phyloP scores from a whole-genome alignment of 2,797 vertebrate species.

The Glyptemys insculpta region DNA sequence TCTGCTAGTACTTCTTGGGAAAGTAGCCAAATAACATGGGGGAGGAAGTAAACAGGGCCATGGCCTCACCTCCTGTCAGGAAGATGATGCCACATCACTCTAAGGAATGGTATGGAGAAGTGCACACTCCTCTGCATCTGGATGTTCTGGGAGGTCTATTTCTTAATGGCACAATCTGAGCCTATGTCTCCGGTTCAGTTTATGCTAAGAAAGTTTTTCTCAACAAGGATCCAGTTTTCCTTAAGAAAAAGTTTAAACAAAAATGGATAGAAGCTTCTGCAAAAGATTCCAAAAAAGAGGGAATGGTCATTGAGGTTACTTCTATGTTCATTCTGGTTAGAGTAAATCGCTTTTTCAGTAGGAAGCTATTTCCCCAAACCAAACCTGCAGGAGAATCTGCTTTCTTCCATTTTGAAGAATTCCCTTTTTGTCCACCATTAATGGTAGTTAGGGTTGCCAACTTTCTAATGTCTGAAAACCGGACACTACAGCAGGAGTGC shows the following conservation, averaged over 20 bases:
- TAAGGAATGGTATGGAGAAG: background rate
- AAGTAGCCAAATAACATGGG: background rate
- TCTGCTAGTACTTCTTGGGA: background rate
- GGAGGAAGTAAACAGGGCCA: background rate
- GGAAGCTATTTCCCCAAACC: background rate
- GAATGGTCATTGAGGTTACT: background rate
- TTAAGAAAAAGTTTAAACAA: background rate
- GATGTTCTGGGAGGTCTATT: background rate
- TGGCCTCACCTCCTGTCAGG: background rate
- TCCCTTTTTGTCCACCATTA: background rate
- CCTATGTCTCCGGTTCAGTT: background rate
- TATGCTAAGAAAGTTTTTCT: background rate
- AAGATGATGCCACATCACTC: accelerated
- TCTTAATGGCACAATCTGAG: background rate
- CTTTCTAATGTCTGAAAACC: too few species aligned
- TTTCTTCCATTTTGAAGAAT: background rate
- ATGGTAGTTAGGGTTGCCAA: background rate
- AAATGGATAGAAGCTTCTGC: background rate
- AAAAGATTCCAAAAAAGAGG: background rate
- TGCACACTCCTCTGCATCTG: background rate
- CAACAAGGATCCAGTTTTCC: background rate
- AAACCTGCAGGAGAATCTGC: background rate
- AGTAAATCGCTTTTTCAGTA: background rate
- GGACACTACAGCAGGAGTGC: too few species aligned
- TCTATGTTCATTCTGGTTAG: background rate